phyloP scores from a whole-genome alignment of 23 tunicate genomes.

The Trididemnum nubilum region DNA sequence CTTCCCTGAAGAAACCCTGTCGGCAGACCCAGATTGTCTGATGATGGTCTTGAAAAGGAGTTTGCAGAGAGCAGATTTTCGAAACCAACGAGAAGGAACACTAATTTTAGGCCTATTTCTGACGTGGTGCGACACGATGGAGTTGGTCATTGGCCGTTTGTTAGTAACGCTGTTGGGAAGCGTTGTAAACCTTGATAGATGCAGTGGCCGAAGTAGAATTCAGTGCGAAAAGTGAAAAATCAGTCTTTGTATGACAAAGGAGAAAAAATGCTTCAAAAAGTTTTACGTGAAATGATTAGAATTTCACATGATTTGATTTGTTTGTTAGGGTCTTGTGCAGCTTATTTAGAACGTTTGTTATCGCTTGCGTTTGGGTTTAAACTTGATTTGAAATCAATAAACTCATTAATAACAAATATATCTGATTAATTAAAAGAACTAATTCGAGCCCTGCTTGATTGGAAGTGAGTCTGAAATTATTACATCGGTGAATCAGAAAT shows the following conservation, averaged over 20 bases:
- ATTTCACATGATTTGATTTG: neutral
- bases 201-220: neutral
- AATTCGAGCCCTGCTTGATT: neutral
- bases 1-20: neutral
- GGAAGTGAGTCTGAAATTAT: neutral
- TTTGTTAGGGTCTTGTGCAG: too few relatives aligned
- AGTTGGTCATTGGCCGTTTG: neutral
- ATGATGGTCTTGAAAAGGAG: neutral
- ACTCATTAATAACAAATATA: too few relatives aligned
- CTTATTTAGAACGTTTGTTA: too few relatives aligned
- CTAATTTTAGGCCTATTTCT: neutral
- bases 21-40: neutral
- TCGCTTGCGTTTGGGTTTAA: too few relatives aligned
- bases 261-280: slow-evolving; percentile 8
- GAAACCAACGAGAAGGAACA: neutral
- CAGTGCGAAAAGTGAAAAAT: slow-evolving; percentile 5
- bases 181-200: neutral
- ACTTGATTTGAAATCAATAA: too few relatives aligned
- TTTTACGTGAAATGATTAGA: neutral
- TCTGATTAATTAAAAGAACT: too few relatives aligned
- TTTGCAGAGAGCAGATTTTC: neutral
- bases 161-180: neutral
- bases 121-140: neutral
- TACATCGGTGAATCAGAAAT: neutral
- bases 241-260: neutral